Conservation (phyloP, 2,797 vertebrate genomes). For the Lagorchestes hirsutus region DNA sequence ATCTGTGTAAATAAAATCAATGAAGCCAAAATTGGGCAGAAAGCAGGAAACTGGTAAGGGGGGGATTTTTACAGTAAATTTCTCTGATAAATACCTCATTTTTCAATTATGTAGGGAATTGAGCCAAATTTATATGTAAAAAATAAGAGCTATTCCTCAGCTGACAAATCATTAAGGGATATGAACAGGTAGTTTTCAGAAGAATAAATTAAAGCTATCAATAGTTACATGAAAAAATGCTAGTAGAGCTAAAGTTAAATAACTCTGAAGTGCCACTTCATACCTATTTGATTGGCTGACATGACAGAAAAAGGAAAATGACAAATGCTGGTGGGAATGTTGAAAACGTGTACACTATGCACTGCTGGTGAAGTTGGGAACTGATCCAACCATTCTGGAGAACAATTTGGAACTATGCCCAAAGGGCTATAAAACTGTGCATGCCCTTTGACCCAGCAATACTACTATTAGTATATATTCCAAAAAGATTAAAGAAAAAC, state of each 20-base stretch:
- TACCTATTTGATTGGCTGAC: not conserved
- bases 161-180: not conserved
- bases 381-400: not conserved
- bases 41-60: not conserved
- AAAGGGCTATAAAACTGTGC: not conserved
- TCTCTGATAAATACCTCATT: not conserved
- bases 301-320: not conserved
- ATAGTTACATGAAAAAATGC: not conserved
- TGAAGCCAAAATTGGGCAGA: not conserved
- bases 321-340: not conserved
- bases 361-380: too few species aligned
- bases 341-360: not conserved
- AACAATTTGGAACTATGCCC: not conserved
- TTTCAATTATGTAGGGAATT: not conserved
- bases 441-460: not conserved
- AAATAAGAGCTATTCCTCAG: not conserved
- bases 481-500: not conserved
- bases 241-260: not conserved
- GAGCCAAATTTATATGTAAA: not conserved
- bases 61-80: not conserved
- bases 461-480: not conserved
- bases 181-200: not conserved
- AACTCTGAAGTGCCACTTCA: not conserved
- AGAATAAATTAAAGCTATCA: not conserved
- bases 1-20: not conserved